Base-by-base conservation (phyloP, 2,888 invertebrate species). In the Coenonympha glycerion region DNA sequence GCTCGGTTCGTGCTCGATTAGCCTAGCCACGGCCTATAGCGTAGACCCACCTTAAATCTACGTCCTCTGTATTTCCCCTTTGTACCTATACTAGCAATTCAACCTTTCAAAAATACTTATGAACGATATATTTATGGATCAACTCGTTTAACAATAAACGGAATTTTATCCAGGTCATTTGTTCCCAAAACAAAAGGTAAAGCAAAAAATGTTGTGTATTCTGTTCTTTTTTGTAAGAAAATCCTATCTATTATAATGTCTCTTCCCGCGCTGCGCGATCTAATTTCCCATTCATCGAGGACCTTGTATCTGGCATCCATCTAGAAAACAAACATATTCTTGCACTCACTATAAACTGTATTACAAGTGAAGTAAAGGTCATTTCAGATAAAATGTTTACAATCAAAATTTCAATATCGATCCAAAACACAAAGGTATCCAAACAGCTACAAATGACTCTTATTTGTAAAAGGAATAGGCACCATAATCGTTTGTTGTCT, bases 271-370 rank as follows among this genome's bases (percentile, higher is more conserved):
- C 68, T 65, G 64, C 65, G 57, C 66, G 69, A 76, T 76, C 74
- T 79, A 77, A 81, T 80, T 81, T 79, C 75, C 74, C 69, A 78
- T 78, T 76, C 74, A 78, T 73, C 71, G 71, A 65, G 68, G 67
- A 64, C 65, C 66, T 70, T 70, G 69, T 74, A 76, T 73, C 66
- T 69, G 68, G 47, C 53, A 57, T 44, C 41, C 56, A 52, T 63
- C 54, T 55, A 47, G 54, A 60, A 58, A 66, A 71, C 61, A 61
- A 52, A 37, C 39, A 55, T 59, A 48, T 24, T 5, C 26, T 31
- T 58, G 15, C 62, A 24, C 13, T 31, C 21, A 11, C 18, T 42
- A 24, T 50, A 21, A 45, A 54, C 60, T 62, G 36, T 73, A 62
- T 58, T 2, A 0, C 6, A 0, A 33, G 8, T 0, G 0, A 0